Conservation (phyloP, 2,113 vertebrate species). For the Bubo blakistoni region DNA sequence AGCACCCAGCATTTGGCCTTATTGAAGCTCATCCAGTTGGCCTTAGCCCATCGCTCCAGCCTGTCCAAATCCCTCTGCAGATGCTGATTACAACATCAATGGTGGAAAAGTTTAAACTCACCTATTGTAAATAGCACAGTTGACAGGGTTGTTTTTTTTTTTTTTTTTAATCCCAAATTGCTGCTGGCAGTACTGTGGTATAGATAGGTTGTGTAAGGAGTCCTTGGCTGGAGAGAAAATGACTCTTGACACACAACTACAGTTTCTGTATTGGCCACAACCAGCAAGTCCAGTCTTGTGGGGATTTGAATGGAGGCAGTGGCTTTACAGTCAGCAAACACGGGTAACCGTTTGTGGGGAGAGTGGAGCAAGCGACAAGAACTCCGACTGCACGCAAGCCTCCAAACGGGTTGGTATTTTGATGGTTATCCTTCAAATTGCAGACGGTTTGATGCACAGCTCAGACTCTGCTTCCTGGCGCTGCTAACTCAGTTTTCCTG, state of each 20-base stretch:
- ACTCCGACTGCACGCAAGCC: background rate
- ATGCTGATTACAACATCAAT: background rate
- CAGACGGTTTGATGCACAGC: background rate
- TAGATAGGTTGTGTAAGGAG: background rate
- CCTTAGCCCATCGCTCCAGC: too few relatives aligned
- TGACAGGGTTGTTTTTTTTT: background rate
- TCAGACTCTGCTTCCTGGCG: background rate
- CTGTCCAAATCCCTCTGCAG: too few relatives aligned
- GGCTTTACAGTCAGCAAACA: background rate
- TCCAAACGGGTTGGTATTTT: background rate
- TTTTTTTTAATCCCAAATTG: background rate
- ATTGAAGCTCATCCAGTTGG: too few relatives aligned
- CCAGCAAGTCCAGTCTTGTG: background rate
- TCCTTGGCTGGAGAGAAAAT: background rate
- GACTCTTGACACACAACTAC: background rate
- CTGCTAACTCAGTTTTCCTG: background rate
- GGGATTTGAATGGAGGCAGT: background rate
- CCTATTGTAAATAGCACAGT: background rate
- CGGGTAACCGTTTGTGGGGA: accelerated
- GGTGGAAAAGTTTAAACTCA: background rate
- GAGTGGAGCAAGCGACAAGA: background rate
- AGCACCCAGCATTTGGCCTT: too few relatives aligned
- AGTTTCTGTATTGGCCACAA: background rate
- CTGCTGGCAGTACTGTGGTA: background rate
- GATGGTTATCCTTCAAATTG: background rate